These are phyloP conservation scores for Ispidina picta DNA, from an alignment of 2,797 vertebrate species.

Conservation along the genomic window DNA sequence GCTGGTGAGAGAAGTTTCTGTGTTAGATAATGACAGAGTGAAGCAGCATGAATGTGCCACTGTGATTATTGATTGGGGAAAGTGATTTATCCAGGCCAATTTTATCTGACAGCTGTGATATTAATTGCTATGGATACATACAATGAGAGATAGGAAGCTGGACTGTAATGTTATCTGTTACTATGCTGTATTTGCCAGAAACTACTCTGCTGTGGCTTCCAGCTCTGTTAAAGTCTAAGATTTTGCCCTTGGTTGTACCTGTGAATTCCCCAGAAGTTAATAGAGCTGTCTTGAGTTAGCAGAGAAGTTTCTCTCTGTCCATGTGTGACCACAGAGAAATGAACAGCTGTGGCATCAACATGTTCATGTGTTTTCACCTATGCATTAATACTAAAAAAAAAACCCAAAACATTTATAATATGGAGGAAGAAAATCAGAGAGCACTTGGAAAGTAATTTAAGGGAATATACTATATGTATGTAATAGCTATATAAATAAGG, in stretches of 20 bases:
- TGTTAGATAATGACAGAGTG: not conserved
- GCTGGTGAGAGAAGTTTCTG: not conserved
- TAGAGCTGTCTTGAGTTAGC: not conserved
- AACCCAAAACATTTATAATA: not conserved
- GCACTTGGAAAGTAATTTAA: not conserved
- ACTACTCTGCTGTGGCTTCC: not conserved
- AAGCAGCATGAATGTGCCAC: not conserved
- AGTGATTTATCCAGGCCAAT: not conserved
- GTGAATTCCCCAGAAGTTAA: not conserved
- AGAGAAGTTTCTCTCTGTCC: not conserved
- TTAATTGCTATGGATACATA: constrained; percentile 1
- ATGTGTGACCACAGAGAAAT: not conserved
- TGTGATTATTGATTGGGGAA: constrained; percentile 8
- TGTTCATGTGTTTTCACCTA: not conserved
- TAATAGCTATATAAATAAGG: not conserved
- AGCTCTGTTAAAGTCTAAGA: not conserved
- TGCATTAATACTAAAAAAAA: not conserved
- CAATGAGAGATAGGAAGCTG: not conserved
- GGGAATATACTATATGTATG: not conserved
- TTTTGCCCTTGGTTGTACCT: not conserved
- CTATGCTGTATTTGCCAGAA: not conserved
- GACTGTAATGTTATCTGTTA: not conserved
- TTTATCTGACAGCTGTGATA: constrained; percentile 14
- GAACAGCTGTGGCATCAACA: not conserved
- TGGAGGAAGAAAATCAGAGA: not conserved